Evolutionary conservation across 1,140 invertebrate species (phyloP), one percentile per base, ranked within the genome.

Genomic region (Drosophila santomea): DNA sequence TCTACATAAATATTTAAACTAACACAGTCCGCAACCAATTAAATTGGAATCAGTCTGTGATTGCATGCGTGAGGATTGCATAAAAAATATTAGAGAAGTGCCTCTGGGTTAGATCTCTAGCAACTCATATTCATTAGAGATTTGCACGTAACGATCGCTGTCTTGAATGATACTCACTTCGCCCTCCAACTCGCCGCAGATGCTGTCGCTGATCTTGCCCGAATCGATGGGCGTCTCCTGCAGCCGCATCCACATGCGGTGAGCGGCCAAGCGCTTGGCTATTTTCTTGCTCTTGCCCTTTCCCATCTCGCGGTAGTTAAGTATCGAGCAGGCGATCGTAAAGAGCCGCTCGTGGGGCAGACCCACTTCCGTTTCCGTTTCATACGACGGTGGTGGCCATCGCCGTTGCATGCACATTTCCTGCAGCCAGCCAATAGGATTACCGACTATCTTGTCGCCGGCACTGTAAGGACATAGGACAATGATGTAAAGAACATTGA

Each of bases 331-430:
- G 5, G 97, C 95, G 90, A 99, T 98, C 2, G 97, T 98, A 88
- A 98, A 98, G 61, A 97, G 96, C 61, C 98, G 95, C 91, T 98
- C 97, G 88, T 98, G 97, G 4, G 98, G 98, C 56, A 98, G 93
- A 32, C 98, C 98, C 93, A 96, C 94, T 93, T 98, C 98, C 58
- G 96, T 95, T 89, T 96, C 96, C 72, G 98, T 97, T 76, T 98
- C 96, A 92, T 99, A 99, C 28, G 95, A 96, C 39, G 98, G 98
- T 41, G 98, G 98, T 50, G 97, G 97, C 96, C 97, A 98, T 62
- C 97, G 96, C 58, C 96, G 95, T 61, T 97, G 97, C 97, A 99
- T 99, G 85, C 98, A 99, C 92, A 99, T 95, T 93, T 99, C 98
- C 93, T 99, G 98, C 11, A 99, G 93, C 93, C 97, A 96, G 25